Conservation (phyloP, 2,888 invertebrate genomes). For the Phaonia tiefii region DNA sequence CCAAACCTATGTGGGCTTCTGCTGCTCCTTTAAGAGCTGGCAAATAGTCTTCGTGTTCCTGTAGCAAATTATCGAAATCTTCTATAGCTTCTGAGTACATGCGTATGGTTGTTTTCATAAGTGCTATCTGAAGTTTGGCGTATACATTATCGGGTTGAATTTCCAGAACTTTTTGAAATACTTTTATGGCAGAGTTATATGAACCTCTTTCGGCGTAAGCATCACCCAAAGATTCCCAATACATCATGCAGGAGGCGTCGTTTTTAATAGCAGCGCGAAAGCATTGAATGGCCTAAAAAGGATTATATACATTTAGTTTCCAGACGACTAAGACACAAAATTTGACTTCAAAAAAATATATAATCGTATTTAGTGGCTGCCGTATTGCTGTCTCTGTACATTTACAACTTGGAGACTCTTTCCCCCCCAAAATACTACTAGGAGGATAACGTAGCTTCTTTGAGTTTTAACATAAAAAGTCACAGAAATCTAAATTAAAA, state of each 20-base stretch:
- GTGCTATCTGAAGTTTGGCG: conserved; percentile 88
- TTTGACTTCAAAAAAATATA: conserved; percentile 18
- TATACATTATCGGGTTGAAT: conserved; percentile 85
- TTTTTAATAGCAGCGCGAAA: conserved; percentile 87
- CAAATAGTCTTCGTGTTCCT: conserved; percentile 83
- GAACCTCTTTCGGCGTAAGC: conserved; percentile 94
- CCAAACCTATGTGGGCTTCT: conserved; percentile 89
- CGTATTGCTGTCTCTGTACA: neutral
- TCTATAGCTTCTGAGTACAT: conserved; percentile 87
- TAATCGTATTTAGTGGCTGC: neutral
- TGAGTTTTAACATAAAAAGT: too few relatives aligned
- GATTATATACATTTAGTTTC: conserved; percentile 24
- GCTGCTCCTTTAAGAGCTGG: conserved; percentile 90
- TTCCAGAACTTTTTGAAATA: conserved; percentile 89
- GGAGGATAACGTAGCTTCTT: too few relatives aligned
- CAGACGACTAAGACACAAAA: neutral
- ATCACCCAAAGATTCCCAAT: conserved; percentile 95
- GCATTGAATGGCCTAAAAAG: conserved; percentile 85
- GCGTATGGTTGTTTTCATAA: conserved; percentile 83
- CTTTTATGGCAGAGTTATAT: conserved; percentile 93
- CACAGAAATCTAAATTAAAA: neutral
- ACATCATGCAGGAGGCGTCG: conserved; percentile 86
- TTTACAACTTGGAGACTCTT: too few relatives aligned
- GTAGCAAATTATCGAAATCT: conserved; percentile 85
- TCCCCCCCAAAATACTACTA: too few relatives aligned